Base-by-base conservation (phyloP, 64 coral and sea anemone genomes). In the Dendronephthya gigantea region DNA sequence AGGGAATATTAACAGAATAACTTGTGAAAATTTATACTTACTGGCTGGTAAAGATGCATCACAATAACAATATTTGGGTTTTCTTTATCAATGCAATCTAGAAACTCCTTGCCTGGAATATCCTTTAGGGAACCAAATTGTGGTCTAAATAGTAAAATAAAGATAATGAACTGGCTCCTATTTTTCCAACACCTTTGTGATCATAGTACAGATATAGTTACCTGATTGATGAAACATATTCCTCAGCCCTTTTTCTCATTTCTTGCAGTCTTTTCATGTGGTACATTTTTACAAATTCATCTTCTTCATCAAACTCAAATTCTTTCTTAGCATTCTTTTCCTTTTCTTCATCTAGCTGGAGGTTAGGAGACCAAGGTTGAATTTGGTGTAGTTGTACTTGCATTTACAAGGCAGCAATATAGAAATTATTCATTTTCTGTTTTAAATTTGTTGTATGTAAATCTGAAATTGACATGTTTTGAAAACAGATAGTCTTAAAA, bases 251-350 rank as follows among this genome's bases (percentile, higher is more conserved):
- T 68, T 91, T 84, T 87, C 93, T 91, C 81, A 97, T 84, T 40
- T 97, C 91, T 17, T 89, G 81, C 28, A 97, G 66, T 79, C 94
- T 83, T 50, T 91, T 90, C 68, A 97, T 49, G 32, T 97, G 94
- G 84, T 97, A 97, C 83, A 93, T 89, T 37, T 93, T 88, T 29
- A 97, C 50, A 76, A 97, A 97, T 82, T 92, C 90, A 90, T 93
- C 94, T 50, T 93, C 90, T 22, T 97, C 94, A 22, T 62, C 55
- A 43, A 89, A 56, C 36, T 97, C 94, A 37, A 93, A 69, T 85
- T 97, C 94, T 68, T 93, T 97, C 33, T 91, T 30, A 35, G 85
- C 52, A 9, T 84, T 58, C 69, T 93, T 97, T 37, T 97, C 94
- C 55, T 89, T 93, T 40, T 91, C 91, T 75, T 97, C 94, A 82